phyloP scores from a whole-genome alignment of 1,140 invertebrate genomes.

The Cydia fagiglandana region DNA sequence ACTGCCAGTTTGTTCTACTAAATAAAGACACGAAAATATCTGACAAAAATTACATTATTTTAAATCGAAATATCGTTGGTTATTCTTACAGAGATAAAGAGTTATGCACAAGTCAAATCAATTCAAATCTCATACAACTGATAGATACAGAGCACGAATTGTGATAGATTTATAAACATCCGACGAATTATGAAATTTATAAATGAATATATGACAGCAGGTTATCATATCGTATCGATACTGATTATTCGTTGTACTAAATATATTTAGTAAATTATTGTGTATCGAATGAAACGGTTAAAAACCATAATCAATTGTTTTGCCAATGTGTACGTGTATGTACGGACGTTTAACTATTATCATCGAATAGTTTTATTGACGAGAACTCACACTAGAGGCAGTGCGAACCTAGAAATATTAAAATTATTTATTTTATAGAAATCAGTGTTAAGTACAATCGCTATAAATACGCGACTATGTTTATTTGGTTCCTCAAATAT shows the following conservation, averaged over 20 bases:
- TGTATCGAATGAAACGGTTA: constrained; percentile 18
- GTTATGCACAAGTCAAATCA: not conserved
- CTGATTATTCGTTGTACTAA: constrained; percentile 9
- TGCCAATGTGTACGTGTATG: constrained; percentile 6
- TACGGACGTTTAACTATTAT: not conserved
- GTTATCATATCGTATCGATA: constrained; percentile 18
- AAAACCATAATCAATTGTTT: constrained; percentile 16
- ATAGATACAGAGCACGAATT: not conserved
- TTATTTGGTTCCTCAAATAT: constrained; percentile 1
- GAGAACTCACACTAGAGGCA: not conserved
- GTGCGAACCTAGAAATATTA: not conserved
- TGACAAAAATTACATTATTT: not conserved
- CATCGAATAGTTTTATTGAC: constrained; percentile 18
- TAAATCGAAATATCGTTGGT: not conserved
- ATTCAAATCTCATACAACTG: not conserved
- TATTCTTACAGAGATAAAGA: not conserved
- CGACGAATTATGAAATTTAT: constrained; percentile 7
- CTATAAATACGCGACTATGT: not conserved
- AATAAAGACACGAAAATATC: not conserved
- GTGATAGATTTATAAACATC: constrained; percentile 6
- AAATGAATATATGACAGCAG: constrained; percentile 1
- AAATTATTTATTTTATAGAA: constrained; percentile 14
- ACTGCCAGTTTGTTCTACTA: not conserved
- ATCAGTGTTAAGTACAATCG: constrained; percentile 8
- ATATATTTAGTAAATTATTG: constrained; percentile 20